These are phyloP conservation scores for Drosophila watanabei DNA, from an alignment of 1,140 invertebrate genomes.

Conservation along the genomic window DNA sequence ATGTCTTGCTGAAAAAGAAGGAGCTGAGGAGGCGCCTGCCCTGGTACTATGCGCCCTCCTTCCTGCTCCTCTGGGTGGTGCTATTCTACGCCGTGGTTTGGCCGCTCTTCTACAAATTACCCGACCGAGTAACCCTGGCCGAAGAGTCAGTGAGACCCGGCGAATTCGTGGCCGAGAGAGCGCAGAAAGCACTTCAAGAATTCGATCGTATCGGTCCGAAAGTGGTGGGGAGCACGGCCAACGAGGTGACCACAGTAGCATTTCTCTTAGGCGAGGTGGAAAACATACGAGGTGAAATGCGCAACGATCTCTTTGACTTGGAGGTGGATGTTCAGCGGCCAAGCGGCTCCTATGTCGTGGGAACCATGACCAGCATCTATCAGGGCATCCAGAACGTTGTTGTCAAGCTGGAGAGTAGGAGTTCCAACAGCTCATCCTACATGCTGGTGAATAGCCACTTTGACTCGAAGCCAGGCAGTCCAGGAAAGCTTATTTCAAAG, in stretches of 20 bases:
- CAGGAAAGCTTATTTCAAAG: conserved; percentile 73
- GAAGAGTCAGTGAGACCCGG: conserved; percentile 44
- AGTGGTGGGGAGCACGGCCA: conserved; percentile 88
- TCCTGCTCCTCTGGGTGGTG: conserved; percentile 64
- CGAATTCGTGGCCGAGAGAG: conserved; percentile 72
- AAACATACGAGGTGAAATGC: conserved; percentile 49
- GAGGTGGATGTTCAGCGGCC: conserved; percentile 86
- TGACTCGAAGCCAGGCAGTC: conserved; percentile 94
- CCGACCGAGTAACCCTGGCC: conserved; percentile 44
- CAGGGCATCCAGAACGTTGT: conserved; percentile 91
- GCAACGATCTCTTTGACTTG: conserved; percentile 62
- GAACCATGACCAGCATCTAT: conserved; percentile 91
- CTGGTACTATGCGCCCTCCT: conserved; percentile 62
- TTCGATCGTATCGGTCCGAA: conserved; percentile 90
- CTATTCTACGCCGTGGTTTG: conserved; percentile 69
- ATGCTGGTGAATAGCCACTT: conserved; percentile 97
- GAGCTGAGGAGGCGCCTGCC: conserved; percentile 1
- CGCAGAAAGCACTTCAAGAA: conserved; percentile 87
- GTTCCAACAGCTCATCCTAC: conserved; percentile 79
- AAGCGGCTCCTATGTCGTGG: conserved; percentile 90
- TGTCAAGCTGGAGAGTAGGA: conserved; percentile 89
- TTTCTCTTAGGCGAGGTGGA: conserved; percentile 84
- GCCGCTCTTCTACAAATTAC: conserved; percentile 63
- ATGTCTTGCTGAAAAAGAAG: conserved; percentile 25
- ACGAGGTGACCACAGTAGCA: conserved; percentile 88